phyloP scores from a whole-genome alignment of 1,140 invertebrate species.

The Gonatopus flavifemur region DNA sequence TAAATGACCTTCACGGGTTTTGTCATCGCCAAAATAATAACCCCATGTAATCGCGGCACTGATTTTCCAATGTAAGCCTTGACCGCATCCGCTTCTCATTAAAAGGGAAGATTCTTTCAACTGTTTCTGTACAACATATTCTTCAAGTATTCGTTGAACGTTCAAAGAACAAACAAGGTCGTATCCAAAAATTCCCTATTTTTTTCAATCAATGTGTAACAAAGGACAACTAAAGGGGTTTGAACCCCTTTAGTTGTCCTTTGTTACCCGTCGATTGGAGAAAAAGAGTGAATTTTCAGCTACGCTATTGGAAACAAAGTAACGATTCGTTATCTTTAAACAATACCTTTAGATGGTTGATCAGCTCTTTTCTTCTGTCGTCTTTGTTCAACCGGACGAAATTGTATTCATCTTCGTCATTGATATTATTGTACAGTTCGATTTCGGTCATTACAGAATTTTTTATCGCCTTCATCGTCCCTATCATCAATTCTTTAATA shows the following conservation, averaged over 20 bases:
- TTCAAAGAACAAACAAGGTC: no score
- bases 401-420: slow-evolving; percentile 82
- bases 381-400: slow-evolving; percentile 69
- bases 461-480: slow-evolving; percentile 66
- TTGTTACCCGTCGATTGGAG: no score
- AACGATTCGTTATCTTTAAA: no score
- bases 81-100: slow-evolving; percentile 56
- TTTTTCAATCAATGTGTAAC: no score
- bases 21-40: slow-evolving; percentile 38
- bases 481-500: slow-evolving; percentile 64
- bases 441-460: slow-evolving; percentile 67
- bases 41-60: slow-evolving; percentile 72
- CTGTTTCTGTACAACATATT: neutral
- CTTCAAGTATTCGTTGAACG: no score
- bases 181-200: no score
- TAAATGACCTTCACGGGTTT: slow-evolving; percentile 46
- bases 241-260: no score
- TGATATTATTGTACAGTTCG: slow-evolving; percentile 70
- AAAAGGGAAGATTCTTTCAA: neutral
- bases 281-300: no score
- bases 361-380: slow-evolving; percentile 63
- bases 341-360: no score
- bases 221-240: no score
- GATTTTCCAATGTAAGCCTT: slow-evolving; percentile 68
- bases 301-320: no score